Conservation (phyloP, 2,888 invertebrate species). For the Apodemia hepburni region DNA sequence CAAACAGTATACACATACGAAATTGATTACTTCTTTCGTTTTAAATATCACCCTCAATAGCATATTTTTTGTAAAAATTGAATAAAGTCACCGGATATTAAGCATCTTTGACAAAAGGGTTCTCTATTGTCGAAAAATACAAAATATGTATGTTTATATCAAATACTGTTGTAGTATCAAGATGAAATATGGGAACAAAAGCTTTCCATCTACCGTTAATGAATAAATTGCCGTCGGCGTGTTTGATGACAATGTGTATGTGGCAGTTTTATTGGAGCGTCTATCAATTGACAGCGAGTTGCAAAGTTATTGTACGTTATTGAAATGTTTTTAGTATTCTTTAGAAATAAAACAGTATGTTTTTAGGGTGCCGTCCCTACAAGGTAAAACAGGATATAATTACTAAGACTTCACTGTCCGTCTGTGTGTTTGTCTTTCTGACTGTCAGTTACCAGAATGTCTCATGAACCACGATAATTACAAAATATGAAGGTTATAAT, state of each 20-base stretch:
- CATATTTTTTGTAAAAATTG: background rate
- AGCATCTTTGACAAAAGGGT: background rate
- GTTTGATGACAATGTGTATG: conserved; percentile 7
- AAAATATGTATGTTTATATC: background rate
- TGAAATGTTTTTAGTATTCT: background rate
- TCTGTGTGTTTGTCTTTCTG: too few species aligned
- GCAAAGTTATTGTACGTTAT: background rate
- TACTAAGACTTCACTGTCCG: too few species aligned
- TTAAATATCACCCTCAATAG: background rate
- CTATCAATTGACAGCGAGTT: background rate
- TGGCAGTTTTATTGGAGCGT: conserved; percentile 4
- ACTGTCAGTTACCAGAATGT: too few species aligned
- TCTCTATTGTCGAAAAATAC: background rate
- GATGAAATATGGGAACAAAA: conserved; percentile 4
- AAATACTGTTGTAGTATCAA: background rate
- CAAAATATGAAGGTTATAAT: too few species aligned
- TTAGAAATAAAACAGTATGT: too few species aligned
- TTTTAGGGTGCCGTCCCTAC: too few species aligned
- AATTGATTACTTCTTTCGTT: too few species aligned
- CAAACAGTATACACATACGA: too few species aligned
- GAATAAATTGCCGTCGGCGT: conserved; percentile 10
- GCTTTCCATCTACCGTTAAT: conserved; percentile 5
- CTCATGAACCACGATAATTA: too few species aligned
- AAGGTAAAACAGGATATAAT: too few species aligned
- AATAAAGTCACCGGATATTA: background rate